phyloP scores from a whole-genome alignment of 2,888 invertebrate species.

The Chaitophorus viminalis region DNA sequence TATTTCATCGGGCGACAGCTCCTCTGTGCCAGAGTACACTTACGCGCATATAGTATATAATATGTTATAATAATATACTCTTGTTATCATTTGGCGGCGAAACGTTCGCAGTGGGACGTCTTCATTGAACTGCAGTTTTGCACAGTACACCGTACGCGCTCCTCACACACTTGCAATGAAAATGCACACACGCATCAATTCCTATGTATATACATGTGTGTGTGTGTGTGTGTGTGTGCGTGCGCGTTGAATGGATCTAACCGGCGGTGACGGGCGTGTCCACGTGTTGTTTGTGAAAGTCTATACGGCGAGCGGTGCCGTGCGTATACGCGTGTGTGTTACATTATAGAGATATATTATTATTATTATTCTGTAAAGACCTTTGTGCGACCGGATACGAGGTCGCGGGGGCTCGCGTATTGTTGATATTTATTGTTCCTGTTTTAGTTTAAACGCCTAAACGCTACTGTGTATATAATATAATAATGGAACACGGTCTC shows the following conservation, averaged over 20 bases:
- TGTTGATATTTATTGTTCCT: constrained; percentile 57
- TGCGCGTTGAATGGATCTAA: constrained; percentile 21
- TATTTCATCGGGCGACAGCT: background rate
- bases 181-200: background rate
- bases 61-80: too few species aligned
- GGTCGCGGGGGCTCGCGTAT: constrained; percentile 39
- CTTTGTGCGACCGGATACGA: constrained; percentile 61
- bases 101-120: constrained; percentile 50
- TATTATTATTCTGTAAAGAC: constrained; percentile 37
- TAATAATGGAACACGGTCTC: background rate
- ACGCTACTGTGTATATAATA: constrained; percentile 27
- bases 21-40: too few species aligned
- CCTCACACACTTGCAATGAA: too few species aligned
- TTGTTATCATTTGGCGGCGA: constrained; percentile 28
- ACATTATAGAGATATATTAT: background rate
- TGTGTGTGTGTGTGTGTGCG: background rate
- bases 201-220: background rate
- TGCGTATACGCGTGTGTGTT: background rate
- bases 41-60: too few species aligned
- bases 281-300: constrained; percentile 53
- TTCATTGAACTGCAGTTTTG: background rate
- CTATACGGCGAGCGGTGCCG: constrained; percentile 5
- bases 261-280: constrained; percentile 57
- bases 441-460: constrained; percentile 51
- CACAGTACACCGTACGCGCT: background rate